Percentiles rank a stretch among this genome's conserved stretches.
phyloP scores from a whole-genome alignment of 2,797 vertebrate genomes.

The Lutjanus campechanus region DNA sequence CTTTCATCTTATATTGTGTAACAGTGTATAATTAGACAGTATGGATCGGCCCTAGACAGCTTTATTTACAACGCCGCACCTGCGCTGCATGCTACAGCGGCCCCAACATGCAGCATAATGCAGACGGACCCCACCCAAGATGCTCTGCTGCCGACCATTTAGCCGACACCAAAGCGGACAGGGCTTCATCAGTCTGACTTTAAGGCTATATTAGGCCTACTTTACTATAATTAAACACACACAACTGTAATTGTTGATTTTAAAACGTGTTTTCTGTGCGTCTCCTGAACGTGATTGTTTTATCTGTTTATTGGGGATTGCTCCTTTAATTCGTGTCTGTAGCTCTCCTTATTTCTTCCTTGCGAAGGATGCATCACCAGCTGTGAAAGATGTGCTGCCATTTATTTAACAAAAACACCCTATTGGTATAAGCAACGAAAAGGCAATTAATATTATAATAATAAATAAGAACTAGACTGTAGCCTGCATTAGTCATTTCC shows the following conservation, averaged over 20 bases:
- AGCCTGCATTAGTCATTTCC: slow-evolving; percentile 34
- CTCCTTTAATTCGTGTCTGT: slow-evolving; percentile 21
- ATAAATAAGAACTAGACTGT: background rate
- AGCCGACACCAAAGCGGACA: slow-evolving; percentile 49
- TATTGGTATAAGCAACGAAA: no score
- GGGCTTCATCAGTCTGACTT: slow-evolving; percentile 20
- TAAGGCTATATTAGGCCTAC: no score
- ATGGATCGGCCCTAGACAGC: background rate
- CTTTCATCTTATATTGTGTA: background rate
- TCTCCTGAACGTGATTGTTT: slow-evolving; percentile 13
- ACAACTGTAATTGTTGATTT: background rate
- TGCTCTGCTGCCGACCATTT: slow-evolving; percentile 71
- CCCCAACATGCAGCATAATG: slow-evolving; percentile 86
- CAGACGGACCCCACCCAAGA: slow-evolving; percentile 91
- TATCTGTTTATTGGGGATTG: slow-evolving; percentile 21
- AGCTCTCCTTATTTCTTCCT: slow-evolving; percentile 16
- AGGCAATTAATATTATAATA: background rate
- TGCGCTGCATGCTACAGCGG: slow-evolving; percentile 70
- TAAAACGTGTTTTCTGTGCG: background rate
- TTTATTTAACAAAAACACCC: background rate
- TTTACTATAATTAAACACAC: background rate
- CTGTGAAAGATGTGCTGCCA: slow-evolving; percentile 29
- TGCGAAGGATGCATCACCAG: slow-evolving; percentile 34
- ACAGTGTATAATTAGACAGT: background rate
- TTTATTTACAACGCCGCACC: slow-evolving; percentile 79